Percentiles rank a stretch among this genome's conserved stretches.
These are phyloP conservation scores for Cheirogaleus medius DNA, from an alignment of 2,113 vertebrate species.

Conservation along the genomic window DNA sequence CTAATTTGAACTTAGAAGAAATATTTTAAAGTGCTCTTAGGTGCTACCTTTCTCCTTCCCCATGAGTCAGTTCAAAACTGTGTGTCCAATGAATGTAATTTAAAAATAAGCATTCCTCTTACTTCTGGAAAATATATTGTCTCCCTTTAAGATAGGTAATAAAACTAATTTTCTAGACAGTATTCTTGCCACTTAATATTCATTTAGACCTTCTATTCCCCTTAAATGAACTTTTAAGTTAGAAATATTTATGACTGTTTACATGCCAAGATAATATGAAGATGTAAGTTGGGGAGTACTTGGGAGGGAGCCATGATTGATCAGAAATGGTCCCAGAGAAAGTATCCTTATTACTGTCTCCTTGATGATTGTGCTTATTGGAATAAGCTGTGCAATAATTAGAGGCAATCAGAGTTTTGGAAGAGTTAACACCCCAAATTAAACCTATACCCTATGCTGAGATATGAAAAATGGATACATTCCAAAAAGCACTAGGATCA, in stretches of 20 bases:
- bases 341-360: neutral
- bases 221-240: neutral
- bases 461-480: neutral
- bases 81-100: conserved; percentile 18
- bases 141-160: conserved; percentile 44
- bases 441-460: neutral
- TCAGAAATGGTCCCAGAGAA: neutral
- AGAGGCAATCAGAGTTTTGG: neutral
- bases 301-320: neutral
- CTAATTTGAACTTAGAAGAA: neutral
- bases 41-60: neutral
- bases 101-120: conserved; percentile 25
- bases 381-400: neutral
- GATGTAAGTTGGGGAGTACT: neutral
- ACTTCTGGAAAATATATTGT: conserved; percentile 1
- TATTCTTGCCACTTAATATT: conserved; percentile 18
- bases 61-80: neutral
- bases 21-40: neutral
- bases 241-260: conserved; percentile 30
- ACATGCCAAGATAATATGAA: neutral
- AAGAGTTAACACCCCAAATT: neutral
- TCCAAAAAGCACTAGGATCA: neutral
- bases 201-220: neutral
- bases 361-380: neutral
- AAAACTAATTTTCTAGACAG: neutral